Base-by-base conservation (phyloP, 2,888 invertebrate species). In the Tetragnatha montana region DNA sequence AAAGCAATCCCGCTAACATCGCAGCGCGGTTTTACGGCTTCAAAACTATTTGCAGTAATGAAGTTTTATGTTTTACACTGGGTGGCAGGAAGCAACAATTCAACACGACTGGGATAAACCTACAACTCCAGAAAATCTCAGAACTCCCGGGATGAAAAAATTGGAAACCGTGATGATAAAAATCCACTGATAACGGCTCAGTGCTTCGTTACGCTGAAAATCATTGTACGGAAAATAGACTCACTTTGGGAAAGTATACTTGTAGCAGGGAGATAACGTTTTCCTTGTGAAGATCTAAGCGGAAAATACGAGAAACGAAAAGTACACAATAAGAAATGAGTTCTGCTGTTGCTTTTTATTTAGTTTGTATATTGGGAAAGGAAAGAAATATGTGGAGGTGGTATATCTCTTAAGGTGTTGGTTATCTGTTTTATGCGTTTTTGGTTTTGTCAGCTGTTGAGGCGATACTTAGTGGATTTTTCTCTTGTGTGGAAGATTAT, bases 221-320 rank as follows among this genome's bases (percentile, higher is more conserved):
- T 80, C 80, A 80, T 80, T 80, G 69, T 19, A 19, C n/a, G 69
- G 80, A 80, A 80, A 80, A 80, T 80, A 80, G 80, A 70, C 49
- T 80, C 80, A 80, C 69, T 80, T 80, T 80, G 60, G 69, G 12
- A 80, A 80, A 80, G 80, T 69, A 80, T 70, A 80, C 68, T 80
- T 80, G 80, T 69, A 69, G 35, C 80, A 14, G 14, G 10, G 80
- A n/a, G 80, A 80, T 80, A 80, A 80, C 80, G 19, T 47, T 80
- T 80, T 70, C 69, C 69, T 80, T 80, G 22, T 35, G 17, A 21
- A 22, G 68, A 69, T 69, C 35, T 80, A 47, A 70, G 35, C 12
- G n/a, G 10, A n/a, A 70, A 80, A 70, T n/a, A 60, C 21, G 60
- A 22, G 19, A 80, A 80, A 80, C 47, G 69, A 47, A 80, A 69